phyloP scores from a whole-genome alignment of 2,888 invertebrate species.

The Stomorhina lunata region DNA sequence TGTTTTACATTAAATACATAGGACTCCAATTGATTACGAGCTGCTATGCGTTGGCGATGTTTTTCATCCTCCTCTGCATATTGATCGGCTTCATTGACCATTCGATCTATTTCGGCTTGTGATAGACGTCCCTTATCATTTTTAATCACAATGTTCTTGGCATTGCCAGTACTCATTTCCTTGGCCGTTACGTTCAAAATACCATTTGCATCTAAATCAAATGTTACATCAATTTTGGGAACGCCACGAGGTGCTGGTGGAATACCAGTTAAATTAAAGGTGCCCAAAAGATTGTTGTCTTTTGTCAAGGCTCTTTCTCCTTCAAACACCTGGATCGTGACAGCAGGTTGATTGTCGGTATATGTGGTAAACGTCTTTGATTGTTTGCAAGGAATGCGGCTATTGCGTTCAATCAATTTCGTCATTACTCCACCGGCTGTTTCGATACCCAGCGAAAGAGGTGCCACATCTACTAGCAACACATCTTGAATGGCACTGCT shows the following conservation, averaged over 20 bases:
- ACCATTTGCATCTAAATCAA: conserved; percentile 92
- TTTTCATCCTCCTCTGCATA: conserved; percentile 87
- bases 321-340: conserved; percentile 87
- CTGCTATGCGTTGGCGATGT: conserved; percentile 85
- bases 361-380: conserved; percentile 89
- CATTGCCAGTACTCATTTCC: conserved; percentile 84
- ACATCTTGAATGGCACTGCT: conserved; percentile 88
- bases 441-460: conserved; percentile 88
- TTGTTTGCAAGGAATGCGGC: conserved; percentile 86
- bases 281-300: conserved; percentile 95
- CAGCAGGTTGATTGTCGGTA: conserved; percentile 89
- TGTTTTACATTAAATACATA: conserved; percentile 87
- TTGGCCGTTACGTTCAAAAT: conserved; percentile 92
- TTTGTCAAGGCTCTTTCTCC: conserved; percentile 94
- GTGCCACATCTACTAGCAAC: conserved; percentile 85
- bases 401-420: conserved; percentile 87
- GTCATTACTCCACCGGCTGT: conserved; percentile 90
- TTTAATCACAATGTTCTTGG: conserved; percentile 88
- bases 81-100: conserved; percentile 86
- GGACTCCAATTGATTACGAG: conserved; percentile 87
- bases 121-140: conserved; percentile 90
- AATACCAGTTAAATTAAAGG: conserved; percentile 96
- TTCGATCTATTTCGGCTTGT: conserved; percentile 89
- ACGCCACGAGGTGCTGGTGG: conserved; percentile 94
- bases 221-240: conserved; percentile 91